Base-by-base conservation (phyloP, 2,888 invertebrate genomes). In the Calephelis perditalis region DNA sequence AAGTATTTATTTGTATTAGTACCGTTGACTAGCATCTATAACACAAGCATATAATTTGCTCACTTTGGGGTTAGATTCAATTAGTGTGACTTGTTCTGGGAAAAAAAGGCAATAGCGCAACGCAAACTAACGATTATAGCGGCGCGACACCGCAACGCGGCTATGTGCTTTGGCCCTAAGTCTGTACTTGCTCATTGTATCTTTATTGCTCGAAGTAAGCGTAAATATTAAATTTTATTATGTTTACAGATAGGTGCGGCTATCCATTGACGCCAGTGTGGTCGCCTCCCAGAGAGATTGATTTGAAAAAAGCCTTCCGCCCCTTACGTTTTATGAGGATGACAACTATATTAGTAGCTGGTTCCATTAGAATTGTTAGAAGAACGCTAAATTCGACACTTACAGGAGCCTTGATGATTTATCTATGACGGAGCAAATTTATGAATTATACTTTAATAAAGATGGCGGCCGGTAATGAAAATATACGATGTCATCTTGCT, bases 211-310 rank as follows among this genome's bases (percentile, higher is more conserved):
- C 70, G 73, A 74, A 82, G 82, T 77, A 75, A 84, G 77, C 82
- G 83, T 88, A 85, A 88, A 88, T 89, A 88, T 83, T 77, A 81
- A 78, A 77, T 84, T 89, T 88, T 87, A 88, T 89, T 87, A 79
- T 88, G 81, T 89, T 88, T 86, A 84, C 82, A 77, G 77, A 84
- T 82, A 81, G 84, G 78, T 75, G 76, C 78, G 80, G 79, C 75
- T 72, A 75, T 52, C 52, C 35, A 52, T 52, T 52, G 52, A 52
- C 26, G 35, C 54, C 36, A 74, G 85, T 86, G 87, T 87, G 88
- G 87, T 86, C 86, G 83, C 87, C 86, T 81, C 84, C 86, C 85
- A 81, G 73, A 74, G 81, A 71, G 86, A 73, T 74, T 69, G 71
- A 68, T 67, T 63, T 68, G 69, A 78, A 84, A 84, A 82, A 83